phyloP scores from a whole-genome alignment of 1,140 invertebrate species.

The Monochamus saltuarius region DNA sequence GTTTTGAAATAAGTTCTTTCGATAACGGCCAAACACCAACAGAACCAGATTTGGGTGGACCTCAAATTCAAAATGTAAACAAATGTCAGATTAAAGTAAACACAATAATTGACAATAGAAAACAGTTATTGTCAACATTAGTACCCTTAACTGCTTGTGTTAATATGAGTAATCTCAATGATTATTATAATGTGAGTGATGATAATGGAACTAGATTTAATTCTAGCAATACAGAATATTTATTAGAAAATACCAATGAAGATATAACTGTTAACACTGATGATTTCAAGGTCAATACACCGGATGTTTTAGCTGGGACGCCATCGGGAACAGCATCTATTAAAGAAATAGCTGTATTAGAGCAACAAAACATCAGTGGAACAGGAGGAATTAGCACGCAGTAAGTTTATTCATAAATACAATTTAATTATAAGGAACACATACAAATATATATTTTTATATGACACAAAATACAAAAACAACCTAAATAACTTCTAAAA shows the following conservation, averaged over 20 bases:
- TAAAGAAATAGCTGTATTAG: constrained; percentile 81
- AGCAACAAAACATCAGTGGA: constrained; percentile 76
- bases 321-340: constrained; percentile 54
- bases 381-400: constrained; percentile 79
- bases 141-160: constrained; percentile 75
- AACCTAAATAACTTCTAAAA: no score
- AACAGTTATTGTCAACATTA: constrained; percentile 73
- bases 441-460: no score
- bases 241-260: constrained; percentile 67
- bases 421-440: background rate
- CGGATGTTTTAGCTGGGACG: constrained; percentile 77
- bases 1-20: constrained; percentile 34
- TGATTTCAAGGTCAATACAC: constrained; percentile 57
- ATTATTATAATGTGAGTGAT: constrained; percentile 59
- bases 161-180: constrained; percentile 62
- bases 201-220: constrained; percentile 53
- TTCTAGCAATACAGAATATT: constrained; percentile 60
- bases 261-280: constrained; percentile 54
- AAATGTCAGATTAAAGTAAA: constrained; percentile 58
- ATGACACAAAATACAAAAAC: no score
- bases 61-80: constrained; percentile 30
- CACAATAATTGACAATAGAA: constrained; percentile 56
- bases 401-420: constrained; percentile 52
- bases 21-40: constrained; percentile 24
- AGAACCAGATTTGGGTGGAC: constrained; percentile 33